Evolutionary conservation across 2,113 vertebrate species (phyloP).

Genomic region (Caranx ignobilis): DNA sequence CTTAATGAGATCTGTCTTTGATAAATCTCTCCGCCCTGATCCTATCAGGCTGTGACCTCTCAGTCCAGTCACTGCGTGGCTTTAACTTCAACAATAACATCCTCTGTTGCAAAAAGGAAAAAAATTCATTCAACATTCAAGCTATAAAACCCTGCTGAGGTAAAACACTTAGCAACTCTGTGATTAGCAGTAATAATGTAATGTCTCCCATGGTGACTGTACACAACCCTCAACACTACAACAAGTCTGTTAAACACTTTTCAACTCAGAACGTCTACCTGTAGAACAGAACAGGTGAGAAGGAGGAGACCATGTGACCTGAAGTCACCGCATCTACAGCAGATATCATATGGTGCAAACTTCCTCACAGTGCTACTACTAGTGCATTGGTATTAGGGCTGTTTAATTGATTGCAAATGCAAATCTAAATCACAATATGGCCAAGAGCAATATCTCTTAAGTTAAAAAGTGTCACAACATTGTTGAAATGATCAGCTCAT

Average conservation of each 20-base stretch:
- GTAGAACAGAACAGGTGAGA: too few relatives aligned
- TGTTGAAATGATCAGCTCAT: too few relatives aligned
- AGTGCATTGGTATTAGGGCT: too few relatives aligned
- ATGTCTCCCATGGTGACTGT: slow-evolving; percentile 44
- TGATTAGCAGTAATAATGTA: slow-evolving; percentile 54
- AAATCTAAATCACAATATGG: too few relatives aligned
- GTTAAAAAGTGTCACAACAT: too few relatives aligned
- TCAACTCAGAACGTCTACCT: too few relatives aligned
- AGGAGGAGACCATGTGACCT: too few relatives aligned
- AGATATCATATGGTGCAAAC: too few relatives aligned
- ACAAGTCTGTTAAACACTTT: not conserved
- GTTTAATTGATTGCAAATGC: too few relatives aligned
- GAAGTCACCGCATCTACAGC: too few relatives aligned
- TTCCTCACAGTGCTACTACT: too few relatives aligned
- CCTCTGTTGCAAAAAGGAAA: not conserved
- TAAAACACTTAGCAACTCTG: slow-evolving; percentile 46
- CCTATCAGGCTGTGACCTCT: slow-evolving; percentile 48
- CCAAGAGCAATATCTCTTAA: too few relatives aligned
- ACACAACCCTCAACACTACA: slow-evolving; percentile 1
- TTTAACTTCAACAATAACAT: slow-evolving; percentile 5
- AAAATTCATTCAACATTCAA: slow-evolving; percentile 1
- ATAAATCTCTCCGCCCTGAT: slow-evolving; percentile 51
- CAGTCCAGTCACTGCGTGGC: slow-evolving; percentile 9
- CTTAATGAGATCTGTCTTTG: slow-evolving; percentile 39
- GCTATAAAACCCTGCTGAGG: slow-evolving; percentile 41